A percentile compares a stretch with the other conserved stretches of the same genome.
Conservation (phyloP, 2,797 vertebrate genomes). For the Anguilla pacifica region DNA sequence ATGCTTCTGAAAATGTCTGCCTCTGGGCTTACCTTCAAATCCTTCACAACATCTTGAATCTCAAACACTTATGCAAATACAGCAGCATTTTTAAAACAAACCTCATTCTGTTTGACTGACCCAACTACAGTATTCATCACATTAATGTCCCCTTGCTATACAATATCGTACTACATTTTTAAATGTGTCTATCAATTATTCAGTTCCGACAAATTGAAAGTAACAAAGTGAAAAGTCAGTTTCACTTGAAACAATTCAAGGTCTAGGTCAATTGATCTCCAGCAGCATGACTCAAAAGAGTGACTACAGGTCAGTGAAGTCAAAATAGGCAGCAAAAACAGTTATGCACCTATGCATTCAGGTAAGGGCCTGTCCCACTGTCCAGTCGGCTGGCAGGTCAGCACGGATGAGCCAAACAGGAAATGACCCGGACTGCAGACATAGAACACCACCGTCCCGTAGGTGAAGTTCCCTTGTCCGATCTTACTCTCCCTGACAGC, state of each 20-base stretch:
- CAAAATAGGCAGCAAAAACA: slow-evolving; percentile 24
- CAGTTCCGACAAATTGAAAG: background rate
- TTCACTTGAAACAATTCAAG: slow-evolving; percentile 45
- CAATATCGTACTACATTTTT: background rate
- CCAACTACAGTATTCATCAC: background rate
- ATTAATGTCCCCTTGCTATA: background rate
- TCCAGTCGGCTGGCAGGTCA: slow-evolving; percentile 93
- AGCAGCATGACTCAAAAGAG: slow-evolving; percentile 40
- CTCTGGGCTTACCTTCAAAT: background rate
- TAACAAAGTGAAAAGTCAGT: slow-evolving; percentile 18
- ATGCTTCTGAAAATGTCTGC: background rate
- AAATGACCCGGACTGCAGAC: slow-evolving; percentile 97
- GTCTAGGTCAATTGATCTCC: slow-evolving; percentile 42
- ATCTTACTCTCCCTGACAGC: slow-evolving; percentile 99
- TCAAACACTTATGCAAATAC: background rate
- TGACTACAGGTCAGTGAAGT: slow-evolving; percentile 46
- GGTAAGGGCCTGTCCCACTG: slow-evolving; percentile 97
- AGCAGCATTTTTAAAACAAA: background rate
- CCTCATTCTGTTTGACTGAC: background rate
- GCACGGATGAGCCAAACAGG: slow-evolving; percentile 94
- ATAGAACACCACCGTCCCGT: slow-evolving; percentile 97
- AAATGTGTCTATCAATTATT: background rate
- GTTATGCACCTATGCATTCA: slow-evolving; percentile 91
- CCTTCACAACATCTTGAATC: background rate
- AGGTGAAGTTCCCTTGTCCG: slow-evolving; percentile 97